phyloP scores from a whole-genome alignment of 2,113 vertebrate species.

The Tenrec ecaudatus region DNA sequence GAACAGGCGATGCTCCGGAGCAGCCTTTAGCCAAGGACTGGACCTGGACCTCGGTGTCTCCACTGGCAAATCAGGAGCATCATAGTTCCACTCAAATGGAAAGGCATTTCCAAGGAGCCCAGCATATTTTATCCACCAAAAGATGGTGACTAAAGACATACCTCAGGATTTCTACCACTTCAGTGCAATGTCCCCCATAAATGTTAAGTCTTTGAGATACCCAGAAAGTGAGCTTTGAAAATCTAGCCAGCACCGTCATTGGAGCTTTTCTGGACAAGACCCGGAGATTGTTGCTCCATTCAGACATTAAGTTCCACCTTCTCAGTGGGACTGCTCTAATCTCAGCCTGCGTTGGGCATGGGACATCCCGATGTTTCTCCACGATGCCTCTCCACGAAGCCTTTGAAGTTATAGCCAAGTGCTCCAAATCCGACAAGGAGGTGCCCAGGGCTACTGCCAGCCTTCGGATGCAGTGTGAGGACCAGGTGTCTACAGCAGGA shows the following conservation, averaged over 20 bases:
- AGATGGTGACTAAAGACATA: conserved; percentile 62
- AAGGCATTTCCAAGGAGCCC: conserved; percentile 43
- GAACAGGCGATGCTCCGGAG: too few relatives aligned
- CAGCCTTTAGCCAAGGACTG: too few relatives aligned
- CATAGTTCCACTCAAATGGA: background rate
- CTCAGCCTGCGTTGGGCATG: conserved; percentile 61
- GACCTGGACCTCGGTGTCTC: too few relatives aligned
- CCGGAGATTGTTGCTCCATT: conserved; percentile 27
- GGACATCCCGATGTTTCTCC: conserved; percentile 28
- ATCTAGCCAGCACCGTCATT: conserved; percentile 63
- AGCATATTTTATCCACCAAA: conserved; percentile 27
- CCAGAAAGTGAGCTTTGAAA: conserved; percentile 71
- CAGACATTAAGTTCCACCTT: conserved; percentile 79
- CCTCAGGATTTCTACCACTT: conserved; percentile 48
- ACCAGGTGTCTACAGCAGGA: background rate
- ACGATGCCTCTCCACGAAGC: background rate
- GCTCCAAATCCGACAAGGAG: conserved; percentile 40
- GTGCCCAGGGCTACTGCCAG: conserved; percentile 68
- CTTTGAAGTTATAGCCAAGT: conserved; percentile 16
- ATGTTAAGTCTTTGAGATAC: conserved; percentile 53
- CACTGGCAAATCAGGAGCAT: too few relatives aligned
- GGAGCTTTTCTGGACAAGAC: conserved; percentile 63
- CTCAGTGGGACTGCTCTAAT: conserved; percentile 54
- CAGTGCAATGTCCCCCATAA: conserved; percentile 28
- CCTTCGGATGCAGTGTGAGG: background rate